Evolutionary conservation across 2,888 invertebrate genomes (phyloP).

Genomic region (Orthonevra nobilis): DNA sequence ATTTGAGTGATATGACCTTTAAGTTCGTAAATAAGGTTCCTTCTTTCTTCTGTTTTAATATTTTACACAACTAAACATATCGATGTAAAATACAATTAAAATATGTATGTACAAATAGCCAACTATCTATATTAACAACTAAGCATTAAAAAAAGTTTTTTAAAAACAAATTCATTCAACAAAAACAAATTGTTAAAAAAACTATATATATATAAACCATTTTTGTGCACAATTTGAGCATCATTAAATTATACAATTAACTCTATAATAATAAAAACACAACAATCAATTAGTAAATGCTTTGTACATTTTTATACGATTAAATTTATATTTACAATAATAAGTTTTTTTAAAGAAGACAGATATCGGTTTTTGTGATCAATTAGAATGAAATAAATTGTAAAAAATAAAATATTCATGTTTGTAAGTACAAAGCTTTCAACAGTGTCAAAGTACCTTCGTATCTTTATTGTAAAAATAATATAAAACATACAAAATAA

Average conservation of each 20-base stretch:
- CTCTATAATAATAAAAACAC: slow-evolving; percentile 10
- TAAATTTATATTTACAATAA: slow-evolving; percentile 38
- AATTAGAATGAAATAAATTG: neutral
- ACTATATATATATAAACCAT: slow-evolving; percentile 20
- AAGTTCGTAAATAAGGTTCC: neutral
- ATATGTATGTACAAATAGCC: neutral
- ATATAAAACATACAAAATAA: no score
- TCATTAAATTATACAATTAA: slow-evolving; percentile 56
- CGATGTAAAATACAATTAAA: slow-evolving; percentile 52
- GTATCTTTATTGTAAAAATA: slow-evolving; percentile 44
- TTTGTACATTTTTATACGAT: slow-evolving; percentile 67
- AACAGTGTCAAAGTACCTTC: slow-evolving; percentile 68
- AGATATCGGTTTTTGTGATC: slow-evolving; percentile 33
- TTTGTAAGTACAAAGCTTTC: slow-evolving; percentile 31
- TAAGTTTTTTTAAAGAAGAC: neutral
- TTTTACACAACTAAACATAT: slow-evolving; percentile 44
- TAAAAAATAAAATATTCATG: slow-evolving; percentile 9
- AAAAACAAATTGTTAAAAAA: slow-evolving; percentile 54
- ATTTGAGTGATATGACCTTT: slow-evolving; percentile 10
- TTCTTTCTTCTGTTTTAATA: slow-evolving; percentile 3
- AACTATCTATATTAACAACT: neutral
- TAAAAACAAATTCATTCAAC: no score
- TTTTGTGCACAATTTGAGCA: slow-evolving; percentile 52
- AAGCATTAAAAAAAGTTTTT: no score
- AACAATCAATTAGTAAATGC: slow-evolving; percentile 61